Evolutionary conservation across 1,140 invertebrate genomes (phyloP), one percentile per base, ranked within the genome.

Genomic region (Drosophila biarmipes): DNA sequence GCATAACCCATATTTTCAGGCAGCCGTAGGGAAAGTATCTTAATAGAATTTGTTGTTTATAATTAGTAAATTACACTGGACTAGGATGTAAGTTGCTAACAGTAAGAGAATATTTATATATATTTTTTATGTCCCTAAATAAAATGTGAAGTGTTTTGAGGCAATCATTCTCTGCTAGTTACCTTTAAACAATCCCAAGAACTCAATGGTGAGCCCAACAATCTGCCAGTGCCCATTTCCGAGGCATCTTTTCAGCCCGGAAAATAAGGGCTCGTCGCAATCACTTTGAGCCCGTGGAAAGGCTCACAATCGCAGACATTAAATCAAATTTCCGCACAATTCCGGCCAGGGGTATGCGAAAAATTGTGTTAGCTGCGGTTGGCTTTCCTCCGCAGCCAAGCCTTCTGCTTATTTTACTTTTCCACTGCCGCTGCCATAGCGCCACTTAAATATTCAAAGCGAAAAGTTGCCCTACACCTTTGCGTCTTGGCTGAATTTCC

Each of bases 271-370:
- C 34, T 38, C 52, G 56, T 66, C 71, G 63, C 48, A 69, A 78
- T 86, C 73, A 68, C 80, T 86, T 78, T 58, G 73, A 73, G 42
- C 34, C 34, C 58, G 51, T 72, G 49, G 56, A 77, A 80, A 69
- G 64, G 59, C 77, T 74, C 79, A 68, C 69, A 86, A 81, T 86
- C 82, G 82, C 69, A 74, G 80, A 79, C 75, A 87, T 91, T 91
- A 91, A 91, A 91, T 91, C 90, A 90, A 90, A 91, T 91, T 90
- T 91, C 90, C 90, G 82, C 90, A 90, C 80, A 91, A 87, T 78
- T 89, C 72, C 64, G 73, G 73, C 63, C 62, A 56, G 49, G 59
- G 80, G 68, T 84, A 66, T 71, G 68, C 73, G 78, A 82, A 87
- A 86, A 87, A 89, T 89, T 87, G 71, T 89, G 71, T 89, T 89